phyloP scores from a whole-genome alignment of 2,113 vertebrate genomes.

The Corythornis madagascariensis region DNA sequence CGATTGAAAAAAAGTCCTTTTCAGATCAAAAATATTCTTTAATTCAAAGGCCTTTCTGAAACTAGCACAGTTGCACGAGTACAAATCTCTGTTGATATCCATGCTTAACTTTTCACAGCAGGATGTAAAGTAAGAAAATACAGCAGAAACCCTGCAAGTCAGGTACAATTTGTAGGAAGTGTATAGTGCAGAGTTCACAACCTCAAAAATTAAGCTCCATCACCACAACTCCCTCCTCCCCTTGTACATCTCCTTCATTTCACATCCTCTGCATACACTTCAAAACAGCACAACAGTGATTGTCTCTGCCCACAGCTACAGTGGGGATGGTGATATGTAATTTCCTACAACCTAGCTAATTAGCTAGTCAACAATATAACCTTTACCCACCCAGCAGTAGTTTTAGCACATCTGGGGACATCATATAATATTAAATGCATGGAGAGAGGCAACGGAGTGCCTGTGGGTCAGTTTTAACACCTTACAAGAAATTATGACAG shows the following conservation, averaged over 20 bases:
- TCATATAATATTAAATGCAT: neutral
- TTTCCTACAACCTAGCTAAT: neutral
- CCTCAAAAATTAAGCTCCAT: neutral
- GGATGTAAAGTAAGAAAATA: neutral
- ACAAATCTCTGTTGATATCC: neutral
- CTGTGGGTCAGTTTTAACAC: neutral
- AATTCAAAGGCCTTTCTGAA: neutral
- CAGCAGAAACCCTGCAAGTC: neutral
- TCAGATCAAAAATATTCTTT: neutral
- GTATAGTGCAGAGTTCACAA: neutral
- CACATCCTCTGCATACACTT: neutral
- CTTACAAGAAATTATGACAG: neutral
- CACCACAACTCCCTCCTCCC: neutral
- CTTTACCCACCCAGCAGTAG: neutral
- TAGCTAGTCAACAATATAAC: neutral
- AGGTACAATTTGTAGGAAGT: neutral
- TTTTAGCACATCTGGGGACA: neutral
- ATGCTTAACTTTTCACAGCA: neutral
- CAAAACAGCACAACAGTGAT: neutral
- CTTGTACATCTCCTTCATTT: neutral
- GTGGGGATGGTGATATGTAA: neutral
- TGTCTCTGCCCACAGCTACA: neutral
- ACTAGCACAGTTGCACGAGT: neutral
- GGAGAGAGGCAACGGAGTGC: neutral
- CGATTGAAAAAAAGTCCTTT: neutral